A percentile compares a stretch with the other conserved stretches of the same genome.
Evolutionary conservation across 2,888 invertebrate genomes (phyloP).

Genomic region (Plagiodera versicolora): DNA sequence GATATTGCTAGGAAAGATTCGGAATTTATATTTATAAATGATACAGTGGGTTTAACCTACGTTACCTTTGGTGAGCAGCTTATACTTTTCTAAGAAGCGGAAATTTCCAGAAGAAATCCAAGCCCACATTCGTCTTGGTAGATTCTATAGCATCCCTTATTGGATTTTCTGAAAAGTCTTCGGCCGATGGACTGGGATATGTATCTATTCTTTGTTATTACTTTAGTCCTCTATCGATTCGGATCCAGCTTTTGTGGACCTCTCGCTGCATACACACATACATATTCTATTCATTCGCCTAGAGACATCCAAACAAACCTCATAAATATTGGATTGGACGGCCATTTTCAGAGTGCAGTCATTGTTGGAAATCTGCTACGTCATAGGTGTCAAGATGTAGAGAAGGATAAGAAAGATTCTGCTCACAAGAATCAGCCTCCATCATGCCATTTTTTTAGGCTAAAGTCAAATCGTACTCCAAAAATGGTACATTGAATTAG

Average conservation of each 20-base stretch:
- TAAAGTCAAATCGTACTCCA: too few species aligned
- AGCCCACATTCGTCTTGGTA: constrained; percentile 47
- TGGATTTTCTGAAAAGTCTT: constrained; percentile 48
- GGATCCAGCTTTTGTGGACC: background rate
- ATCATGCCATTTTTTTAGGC: too few species aligned
- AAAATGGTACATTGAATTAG: too few species aligned
- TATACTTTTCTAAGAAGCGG: background rate
- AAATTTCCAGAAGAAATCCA: constrained; percentile 26
- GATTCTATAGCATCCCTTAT: constrained; percentile 44
- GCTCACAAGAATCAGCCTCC: too few species aligned
- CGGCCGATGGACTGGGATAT: constrained; percentile 50
- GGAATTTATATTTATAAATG: too few species aligned
- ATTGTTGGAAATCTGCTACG: constrained; percentile 6
- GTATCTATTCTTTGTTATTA: constrained; percentile 52
- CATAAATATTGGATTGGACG: constrained; percentile 37
- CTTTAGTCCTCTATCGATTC: constrained; percentile 50
- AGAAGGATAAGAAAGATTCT: too few species aligned
- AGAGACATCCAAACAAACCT: constrained; percentile 36
- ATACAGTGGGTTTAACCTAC: too few species aligned
- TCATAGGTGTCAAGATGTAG: background rate
- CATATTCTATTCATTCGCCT: constrained; percentile 28
- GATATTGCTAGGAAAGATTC: too few species aligned
- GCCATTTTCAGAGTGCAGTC: constrained; percentile 19
- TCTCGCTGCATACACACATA: constrained; percentile 11
- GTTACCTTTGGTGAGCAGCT: too few species aligned